Base-by-base conservation (phyloP, 2,113 vertebrate genomes). In the Cyphomyrus discorhynchus region DNA sequence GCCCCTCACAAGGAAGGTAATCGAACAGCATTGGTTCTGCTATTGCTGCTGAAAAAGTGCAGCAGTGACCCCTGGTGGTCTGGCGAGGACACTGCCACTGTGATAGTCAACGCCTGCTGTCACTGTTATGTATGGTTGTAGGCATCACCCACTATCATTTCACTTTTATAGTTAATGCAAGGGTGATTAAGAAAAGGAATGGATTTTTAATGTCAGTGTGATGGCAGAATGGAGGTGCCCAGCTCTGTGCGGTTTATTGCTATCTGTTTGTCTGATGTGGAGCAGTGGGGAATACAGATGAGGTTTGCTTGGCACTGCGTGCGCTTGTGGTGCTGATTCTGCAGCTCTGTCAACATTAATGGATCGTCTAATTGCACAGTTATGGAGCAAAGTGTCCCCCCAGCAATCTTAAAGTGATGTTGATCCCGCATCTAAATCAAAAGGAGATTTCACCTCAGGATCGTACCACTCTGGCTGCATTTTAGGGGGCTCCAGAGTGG, bases 1-100 rank as follows among this genome's bases (percentile, higher is more conserved):
- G 91, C 98, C 98, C 0, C 95, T 99, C 17, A 99, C 98, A 15
- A 96, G 97, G 93, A 99, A 99, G 98, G 98, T 99, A 97, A 92
- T 74, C 1, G 70, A 35, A 13, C 21, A 24, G 35, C 19, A 6
- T 46, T 0, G 31, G 24, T 53, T 9, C 8, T 74, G 47, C 31
- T 88, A 13, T 31, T 27, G 42, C 8, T 80, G 5, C 13, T 17
- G 45, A 19, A 88, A 82, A 87, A 88, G 92, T 90, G 86, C 89
- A 87, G 35, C 82, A 92, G 91, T 91, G 94, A 90, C 93, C 92
- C 91, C 94, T 94, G 89, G 91, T 94, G 93, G 94, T 31, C 2
- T 6, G 31, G 24, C 35, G 0, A 11, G 35, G 85, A 58, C 13
- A 74, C 3, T n/a, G 77, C 77, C 21, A n/a, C 10, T 49, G 27